These are phyloP conservation scores for Chaetura pelagica DNA, from an alignment of 2,113 vertebrate genomes.

Conservation along the genomic window DNA sequence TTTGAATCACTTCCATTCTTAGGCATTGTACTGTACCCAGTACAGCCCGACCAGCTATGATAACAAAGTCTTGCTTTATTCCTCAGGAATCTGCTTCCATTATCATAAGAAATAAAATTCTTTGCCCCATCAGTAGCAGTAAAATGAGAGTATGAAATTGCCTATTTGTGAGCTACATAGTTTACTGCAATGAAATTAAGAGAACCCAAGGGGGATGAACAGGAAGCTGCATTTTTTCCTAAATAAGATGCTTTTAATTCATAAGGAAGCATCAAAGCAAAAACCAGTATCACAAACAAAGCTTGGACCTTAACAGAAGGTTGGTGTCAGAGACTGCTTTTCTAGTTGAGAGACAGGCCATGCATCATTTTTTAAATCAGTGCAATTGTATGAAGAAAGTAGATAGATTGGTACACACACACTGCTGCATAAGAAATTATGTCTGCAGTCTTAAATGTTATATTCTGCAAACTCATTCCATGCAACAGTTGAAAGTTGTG, in stretches of 20 bases:
- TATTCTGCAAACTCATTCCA: neutral
- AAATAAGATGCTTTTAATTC: neutral
- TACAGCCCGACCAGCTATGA: neutral
- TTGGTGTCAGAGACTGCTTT: neutral
- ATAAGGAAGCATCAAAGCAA: neutral
- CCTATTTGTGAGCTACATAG: neutral
- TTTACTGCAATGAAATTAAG: neutral
- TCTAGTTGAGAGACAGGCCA: neutral
- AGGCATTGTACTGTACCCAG: neutral
- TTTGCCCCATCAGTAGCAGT: neutral
- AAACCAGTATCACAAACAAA: neutral
- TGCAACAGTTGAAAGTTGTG: neutral
- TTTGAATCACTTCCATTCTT: neutral
- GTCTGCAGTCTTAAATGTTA: neutral
- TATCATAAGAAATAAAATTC: neutral
- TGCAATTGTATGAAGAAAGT: neutral
- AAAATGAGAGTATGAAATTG: neutral
- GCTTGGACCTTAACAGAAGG: neutral
- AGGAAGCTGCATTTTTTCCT: neutral
- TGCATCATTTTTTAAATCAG: neutral
- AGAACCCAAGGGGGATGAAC: neutral
- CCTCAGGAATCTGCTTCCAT: neutral
- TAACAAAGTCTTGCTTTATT: neutral
- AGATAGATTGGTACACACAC: neutral
- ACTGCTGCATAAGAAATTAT: neutral